phyloP scores from a whole-genome alignment of 2,113 vertebrate species.

The Sterna hirundo region DNA sequence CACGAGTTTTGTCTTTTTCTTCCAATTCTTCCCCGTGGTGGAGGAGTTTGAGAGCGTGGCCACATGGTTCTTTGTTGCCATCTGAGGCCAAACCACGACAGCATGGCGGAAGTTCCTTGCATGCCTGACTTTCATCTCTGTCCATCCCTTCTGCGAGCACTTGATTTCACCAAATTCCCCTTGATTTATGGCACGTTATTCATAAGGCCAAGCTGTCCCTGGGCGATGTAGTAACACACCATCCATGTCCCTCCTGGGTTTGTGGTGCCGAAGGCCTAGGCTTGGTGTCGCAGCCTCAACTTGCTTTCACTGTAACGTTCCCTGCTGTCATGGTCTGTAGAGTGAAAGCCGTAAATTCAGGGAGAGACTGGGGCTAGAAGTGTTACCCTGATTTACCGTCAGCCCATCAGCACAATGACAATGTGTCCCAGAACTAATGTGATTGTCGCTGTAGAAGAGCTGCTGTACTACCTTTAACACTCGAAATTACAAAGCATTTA shows the following conservation, averaged over 20 bases:
- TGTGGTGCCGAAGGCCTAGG: rapidly evolving
- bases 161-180: background rate
- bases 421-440: background rate
- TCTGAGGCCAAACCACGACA: too few species aligned
- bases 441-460: background rate
- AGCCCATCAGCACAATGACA: background rate
- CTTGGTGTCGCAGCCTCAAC: background rate
- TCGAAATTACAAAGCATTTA: background rate
- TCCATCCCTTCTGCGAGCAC: background rate
- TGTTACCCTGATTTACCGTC: background rate
- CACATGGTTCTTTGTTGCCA: too few species aligned
- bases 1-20: too few species aligned
- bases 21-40: too few species aligned
- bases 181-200: background rate
- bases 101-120: background rate
- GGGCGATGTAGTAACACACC: background rate
- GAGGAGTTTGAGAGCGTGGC: too few species aligned
- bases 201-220: background rate
- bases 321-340: background rate
- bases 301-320: background rate
- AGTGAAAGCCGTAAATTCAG: background rate
- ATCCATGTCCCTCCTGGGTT: background rate
- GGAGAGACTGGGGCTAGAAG: background rate
- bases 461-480: background rate
- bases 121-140: background rate